These are phyloP conservation scores for Dryoscopus gambensis DNA, from an alignment of 2,113 vertebrate species.

Conservation along the genomic window DNA sequence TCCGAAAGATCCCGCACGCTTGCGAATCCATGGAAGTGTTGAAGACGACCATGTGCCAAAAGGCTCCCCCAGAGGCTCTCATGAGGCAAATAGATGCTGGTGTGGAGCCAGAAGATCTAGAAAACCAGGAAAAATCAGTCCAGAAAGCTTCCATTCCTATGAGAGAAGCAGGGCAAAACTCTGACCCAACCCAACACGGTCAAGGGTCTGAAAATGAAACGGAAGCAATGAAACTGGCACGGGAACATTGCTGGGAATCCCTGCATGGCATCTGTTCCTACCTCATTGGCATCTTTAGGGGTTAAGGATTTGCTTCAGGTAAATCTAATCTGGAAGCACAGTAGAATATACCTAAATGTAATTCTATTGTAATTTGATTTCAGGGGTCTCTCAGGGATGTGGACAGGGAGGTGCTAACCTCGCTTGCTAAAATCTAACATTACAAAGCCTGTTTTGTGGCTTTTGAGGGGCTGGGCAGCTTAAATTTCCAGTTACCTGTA, in stretches of 20 bases:
- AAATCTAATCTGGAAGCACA: background rate
- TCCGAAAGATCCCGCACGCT: conserved; percentile 71
- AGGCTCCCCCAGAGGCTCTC: conserved; percentile 68
- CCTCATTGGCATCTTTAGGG: conserved; percentile 74
- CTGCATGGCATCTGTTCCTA: conserved; percentile 75
- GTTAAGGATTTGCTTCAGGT: conserved; percentile 67
- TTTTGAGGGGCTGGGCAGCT: background rate
- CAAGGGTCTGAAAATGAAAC: conserved; percentile 28
- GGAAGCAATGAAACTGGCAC: conserved; percentile 70
- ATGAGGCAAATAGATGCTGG: conserved; percentile 70
- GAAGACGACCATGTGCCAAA: conserved; percentile 79
- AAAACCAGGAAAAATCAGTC: background rate
- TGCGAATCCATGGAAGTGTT: conserved; percentile 67
- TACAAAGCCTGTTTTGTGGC: background rate
- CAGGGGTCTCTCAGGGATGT: background rate
- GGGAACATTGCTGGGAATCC: conserved; percentile 79
- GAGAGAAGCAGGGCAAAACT: background rate
- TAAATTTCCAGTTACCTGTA: background rate
- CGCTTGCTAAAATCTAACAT: accelerated
- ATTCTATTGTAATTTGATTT: background rate
- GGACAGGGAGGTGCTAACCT: background rate
- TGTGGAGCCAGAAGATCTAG: conserved; percentile 26
- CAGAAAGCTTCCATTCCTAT: background rate
- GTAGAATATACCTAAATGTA: background rate
- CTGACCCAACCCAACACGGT: background rate